Evolutionary conservation across 1,140 invertebrate genomes (phyloP).

Genomic region (Cydia fagiglandana): DNA sequence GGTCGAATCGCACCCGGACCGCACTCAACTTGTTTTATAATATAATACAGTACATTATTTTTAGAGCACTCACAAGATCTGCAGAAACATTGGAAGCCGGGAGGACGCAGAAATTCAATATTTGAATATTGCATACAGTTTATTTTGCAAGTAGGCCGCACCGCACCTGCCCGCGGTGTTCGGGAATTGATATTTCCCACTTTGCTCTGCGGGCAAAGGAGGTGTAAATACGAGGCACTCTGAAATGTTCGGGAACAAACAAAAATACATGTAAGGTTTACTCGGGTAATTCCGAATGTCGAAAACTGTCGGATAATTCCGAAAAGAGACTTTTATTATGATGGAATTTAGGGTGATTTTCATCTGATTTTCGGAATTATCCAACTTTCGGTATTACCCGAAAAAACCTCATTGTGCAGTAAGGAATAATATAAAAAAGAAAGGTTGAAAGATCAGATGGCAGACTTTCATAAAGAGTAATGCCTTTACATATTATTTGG

Average conservation of each 20-base stretch:
- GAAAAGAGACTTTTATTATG: too few species aligned
- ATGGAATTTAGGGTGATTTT: too few species aligned
- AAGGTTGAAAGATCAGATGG: too few species aligned
- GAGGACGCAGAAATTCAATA: constrained; percentile 1
- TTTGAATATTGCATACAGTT: constrained; percentile 10
- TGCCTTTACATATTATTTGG: too few species aligned
- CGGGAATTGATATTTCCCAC: constrained; percentile 4
- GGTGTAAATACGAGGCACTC: not conserved
- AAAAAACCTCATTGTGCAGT: not conserved
- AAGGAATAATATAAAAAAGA: too few species aligned
- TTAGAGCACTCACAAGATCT: not conserved
- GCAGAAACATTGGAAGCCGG: not conserved
- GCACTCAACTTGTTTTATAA: too few species aligned
- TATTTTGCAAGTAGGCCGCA: constrained; percentile 15
- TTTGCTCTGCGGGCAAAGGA: not conserved
- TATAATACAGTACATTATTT: not conserved
- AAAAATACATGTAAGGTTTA: not conserved
- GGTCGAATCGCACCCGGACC: too few species aligned
- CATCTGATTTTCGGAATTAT: too few species aligned
- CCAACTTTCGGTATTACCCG: too few species aligned
- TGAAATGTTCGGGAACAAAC: not conserved
- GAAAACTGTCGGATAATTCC: too few species aligned
- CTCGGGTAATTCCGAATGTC: too few species aligned
- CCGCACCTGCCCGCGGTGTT: constrained; percentile 13
- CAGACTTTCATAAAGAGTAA: too few species aligned